Conservation (phyloP, 2,888 invertebrate species). For the Leptinotarsa juncta region DNA sequence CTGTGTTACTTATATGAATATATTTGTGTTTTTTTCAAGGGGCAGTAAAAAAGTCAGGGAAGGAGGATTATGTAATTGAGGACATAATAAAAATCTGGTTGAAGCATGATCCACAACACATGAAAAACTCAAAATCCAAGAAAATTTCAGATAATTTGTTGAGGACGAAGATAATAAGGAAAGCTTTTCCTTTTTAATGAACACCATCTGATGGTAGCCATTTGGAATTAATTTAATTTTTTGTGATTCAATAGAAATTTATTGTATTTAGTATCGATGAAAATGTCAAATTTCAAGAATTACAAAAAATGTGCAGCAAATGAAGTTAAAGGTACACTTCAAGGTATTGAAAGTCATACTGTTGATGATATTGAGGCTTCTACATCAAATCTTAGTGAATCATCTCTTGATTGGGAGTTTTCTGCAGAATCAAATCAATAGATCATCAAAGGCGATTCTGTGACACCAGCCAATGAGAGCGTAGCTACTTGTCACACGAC, state of each 20-base stretch:
- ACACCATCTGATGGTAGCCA: constrained; percentile 9
- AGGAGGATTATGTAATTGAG: constrained; percentile 16
- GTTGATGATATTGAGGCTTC: too few relatives aligned
- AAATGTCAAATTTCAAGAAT: constrained; percentile 23
- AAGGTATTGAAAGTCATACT: constrained; percentile 14
- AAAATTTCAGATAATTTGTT: constrained; percentile 3
- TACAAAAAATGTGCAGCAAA: constrained; percentile 19
- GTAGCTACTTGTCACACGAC: too few relatives aligned
- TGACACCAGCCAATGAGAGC: too few relatives aligned
- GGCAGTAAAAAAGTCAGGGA: constrained; percentile 10
- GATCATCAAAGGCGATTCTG: too few relatives aligned
- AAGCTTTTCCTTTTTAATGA: background rate
- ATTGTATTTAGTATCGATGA: background rate
- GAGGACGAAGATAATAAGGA: background rate
- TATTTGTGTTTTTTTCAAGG: constrained; percentile 6
- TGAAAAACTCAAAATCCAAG: constrained; percentile 17
- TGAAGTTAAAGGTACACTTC: constrained; percentile 17
- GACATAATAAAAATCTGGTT: constrained; percentile 21
- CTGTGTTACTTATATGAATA: constrained; percentile 14
- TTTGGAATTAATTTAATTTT: background rate
- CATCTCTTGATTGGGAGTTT: too few relatives aligned
- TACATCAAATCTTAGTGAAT: too few relatives aligned
- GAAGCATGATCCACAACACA: constrained; percentile 21
- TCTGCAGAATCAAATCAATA: too few relatives aligned
- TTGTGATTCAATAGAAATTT: background rate